These are phyloP conservation scores for Chloroclystis v-ata DNA, from an alignment of 2,888 invertebrate genomes.

Conservation along the genomic window DNA sequence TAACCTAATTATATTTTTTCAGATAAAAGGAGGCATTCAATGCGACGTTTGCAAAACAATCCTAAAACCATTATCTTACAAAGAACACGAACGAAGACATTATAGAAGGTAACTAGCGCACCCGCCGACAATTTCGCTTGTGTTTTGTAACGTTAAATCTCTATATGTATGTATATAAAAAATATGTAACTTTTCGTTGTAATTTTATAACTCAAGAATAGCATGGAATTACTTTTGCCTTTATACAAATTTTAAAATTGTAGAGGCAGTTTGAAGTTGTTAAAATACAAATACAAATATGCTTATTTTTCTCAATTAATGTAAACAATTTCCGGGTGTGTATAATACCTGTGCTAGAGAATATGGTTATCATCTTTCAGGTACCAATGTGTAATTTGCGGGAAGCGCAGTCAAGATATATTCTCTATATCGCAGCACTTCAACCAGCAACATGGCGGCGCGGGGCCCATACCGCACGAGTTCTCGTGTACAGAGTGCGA, in stretches of 20 bases:
- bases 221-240: too few relatives aligned
- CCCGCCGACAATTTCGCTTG: too few relatives aligned
- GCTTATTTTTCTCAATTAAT: too few relatives aligned
- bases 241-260: too few relatives aligned
- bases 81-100: conserved; percentile 55
- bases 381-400: conserved; percentile 52
- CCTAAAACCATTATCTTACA: conserved; percentile 44
- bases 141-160: too few relatives aligned
- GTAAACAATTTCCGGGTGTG: too few relatives aligned
- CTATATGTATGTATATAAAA: too few relatives aligned
- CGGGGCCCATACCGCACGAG: conserved; percentile 30
- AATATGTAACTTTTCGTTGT: too few relatives aligned
- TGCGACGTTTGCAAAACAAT: conserved; percentile 58
- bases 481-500: conserved; percentile 51
- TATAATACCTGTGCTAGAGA: too few relatives aligned
- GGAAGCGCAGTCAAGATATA: conserved; percentile 44
- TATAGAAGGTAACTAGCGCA: conserved; percentile 47
- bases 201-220: too few relatives aligned
- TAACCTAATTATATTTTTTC: conserved; percentile 27
- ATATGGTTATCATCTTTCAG: conserved; percentile 29
- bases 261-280: too few relatives aligned
- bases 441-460: conserved; percentile 43
- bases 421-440: conserved; percentile 53
- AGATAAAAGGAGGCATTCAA: conserved; percentile 40
- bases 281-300: too few relatives aligned